Conservation (phyloP, 1,140 invertebrate genomes). For the Apis florea region DNA sequence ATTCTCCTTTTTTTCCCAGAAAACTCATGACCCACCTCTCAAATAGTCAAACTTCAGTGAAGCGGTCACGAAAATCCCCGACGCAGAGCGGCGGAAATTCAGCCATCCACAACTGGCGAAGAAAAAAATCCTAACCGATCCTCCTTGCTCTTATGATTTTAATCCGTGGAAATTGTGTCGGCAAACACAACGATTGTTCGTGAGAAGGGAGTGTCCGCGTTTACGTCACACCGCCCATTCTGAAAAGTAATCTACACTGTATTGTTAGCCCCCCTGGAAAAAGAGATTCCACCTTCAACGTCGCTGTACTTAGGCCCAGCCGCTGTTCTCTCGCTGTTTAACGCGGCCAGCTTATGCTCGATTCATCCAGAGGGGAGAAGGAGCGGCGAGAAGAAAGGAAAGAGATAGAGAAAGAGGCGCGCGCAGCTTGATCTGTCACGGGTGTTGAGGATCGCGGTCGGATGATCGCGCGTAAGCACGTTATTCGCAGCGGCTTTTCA, state of each 20-base stretch:
- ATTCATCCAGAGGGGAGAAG: constrained; percentile 41
- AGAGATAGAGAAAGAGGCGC: constrained; percentile 12
- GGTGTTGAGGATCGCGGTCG: constrained; percentile 73
- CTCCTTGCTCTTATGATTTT: constrained; percentile 38
- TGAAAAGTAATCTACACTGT: constrained; percentile 81
- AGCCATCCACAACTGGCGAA: background rate
- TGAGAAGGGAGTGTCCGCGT: constrained; percentile 63
- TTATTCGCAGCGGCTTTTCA: constrained; percentile 79
- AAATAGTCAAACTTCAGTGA: background rate
- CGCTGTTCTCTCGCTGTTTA: constrained; percentile 52
- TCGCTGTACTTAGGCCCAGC: constrained; percentile 37
- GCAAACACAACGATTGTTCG: constrained; percentile 76
- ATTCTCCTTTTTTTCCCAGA: background rate
- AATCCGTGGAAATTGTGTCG: constrained; percentile 78
- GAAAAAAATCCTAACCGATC: constrained; percentile 21
- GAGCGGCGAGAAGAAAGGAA: too few relatives aligned
- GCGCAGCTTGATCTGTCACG: constrained; percentile 64
- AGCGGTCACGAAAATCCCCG: background rate
- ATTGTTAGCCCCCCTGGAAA: constrained; percentile 55
- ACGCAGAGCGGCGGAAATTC: constrained; percentile 6
- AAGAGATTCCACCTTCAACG: background rate
- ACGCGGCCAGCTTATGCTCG: constrained; percentile 48
- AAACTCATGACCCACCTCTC: background rate
- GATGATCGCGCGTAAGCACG: constrained; percentile 79
- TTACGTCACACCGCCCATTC: constrained; percentile 79